Base-by-base conservation (phyloP, 2,888 invertebrate genomes). In the Drosophila tanythrix region DNA sequence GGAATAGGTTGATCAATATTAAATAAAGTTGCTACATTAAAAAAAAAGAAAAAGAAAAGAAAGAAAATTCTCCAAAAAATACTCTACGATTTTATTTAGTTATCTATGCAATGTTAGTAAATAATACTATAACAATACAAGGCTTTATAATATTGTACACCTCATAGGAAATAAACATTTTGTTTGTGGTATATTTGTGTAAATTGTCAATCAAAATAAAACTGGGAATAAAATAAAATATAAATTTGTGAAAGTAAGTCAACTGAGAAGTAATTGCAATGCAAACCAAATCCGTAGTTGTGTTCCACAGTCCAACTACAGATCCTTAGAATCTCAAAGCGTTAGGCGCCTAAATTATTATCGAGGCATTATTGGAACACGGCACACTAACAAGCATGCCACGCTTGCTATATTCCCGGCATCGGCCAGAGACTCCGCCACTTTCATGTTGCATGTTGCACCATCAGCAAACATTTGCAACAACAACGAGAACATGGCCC, bases 371-470 rank as follows among this genome's bases (percentile, higher is more conserved):
- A 72, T 63, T 36, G 43, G 53, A 53, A 18, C 77, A 56, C 58
- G 38, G 36, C 53, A 63, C 62, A 75, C 35, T 25, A 57, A 70
- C 53, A 57, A 46, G 43, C 18, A 55, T 25, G 25, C 46, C 18
- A 36, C 25, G 33, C 35, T 6, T 11, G 35, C 53, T 43, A 31
- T 27, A 40, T 33, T 25, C 56, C 38, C 56, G 58, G 56, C 35
- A 38, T 46, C 43, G 63, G 33, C 53, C 74, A 61, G 33, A 43
- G 81, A 38, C 66, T 72, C 72, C 82, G 79, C 77, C 78, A 78
- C 63, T 72, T 78, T 78, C 64, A 56, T 78, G 78, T 78, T 77
- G 62, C 71, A 15, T 46, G 46, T 46, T 25, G 57, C 76, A 75
- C 40, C 74, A 57, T 18, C 36, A 8, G 58, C 57, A 50, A 50